Conservation (phyloP, 1,140 invertebrate species). For the Andricus grossulariae region DNA sequence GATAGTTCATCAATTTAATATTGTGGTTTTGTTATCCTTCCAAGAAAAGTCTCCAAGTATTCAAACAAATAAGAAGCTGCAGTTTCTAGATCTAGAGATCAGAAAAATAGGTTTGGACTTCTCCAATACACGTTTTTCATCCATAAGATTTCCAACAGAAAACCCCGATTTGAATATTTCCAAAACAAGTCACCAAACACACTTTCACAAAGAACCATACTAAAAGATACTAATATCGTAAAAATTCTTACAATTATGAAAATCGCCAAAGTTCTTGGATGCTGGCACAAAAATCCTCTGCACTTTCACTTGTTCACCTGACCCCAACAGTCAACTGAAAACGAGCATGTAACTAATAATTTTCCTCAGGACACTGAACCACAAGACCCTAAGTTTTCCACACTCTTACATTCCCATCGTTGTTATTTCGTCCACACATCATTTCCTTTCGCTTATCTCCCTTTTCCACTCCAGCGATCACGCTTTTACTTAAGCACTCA, state of each 20-base stretch:
- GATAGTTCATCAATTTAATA: too few relatives aligned
- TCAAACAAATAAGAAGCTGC: too few relatives aligned
- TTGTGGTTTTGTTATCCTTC: too few relatives aligned
- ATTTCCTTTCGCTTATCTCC: conserved; percentile 30
- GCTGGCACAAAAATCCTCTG: not conserved
- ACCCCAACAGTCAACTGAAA: conserved; percentile 3
- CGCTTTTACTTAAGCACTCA: conserved; percentile 17
- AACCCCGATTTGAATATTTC: too few relatives aligned
- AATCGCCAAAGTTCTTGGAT: not conserved
- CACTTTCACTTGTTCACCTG: conserved; percentile 8
- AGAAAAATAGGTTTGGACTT: too few relatives aligned
- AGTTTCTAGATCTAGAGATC: too few relatives aligned
- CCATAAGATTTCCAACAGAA: too few relatives aligned
- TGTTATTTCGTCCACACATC: conserved; percentile 27
- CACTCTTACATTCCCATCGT: conserved; percentile 18
- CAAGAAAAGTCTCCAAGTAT: too few relatives aligned
- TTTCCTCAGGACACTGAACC: conserved; percentile 6
- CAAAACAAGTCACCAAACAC: too few relatives aligned
- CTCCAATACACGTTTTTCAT: too few relatives aligned
- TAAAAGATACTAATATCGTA: not conserved
- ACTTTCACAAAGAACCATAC: too few relatives aligned
- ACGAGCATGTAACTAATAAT: not conserved
- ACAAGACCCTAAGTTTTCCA: conserved; percentile 20
- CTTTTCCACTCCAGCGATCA: conserved; percentile 27
- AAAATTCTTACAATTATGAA: not conserved